These are phyloP conservation scores for Callipepla californica DNA, from an alignment of 2,113 vertebrate genomes.

Conservation along the genomic window DNA sequence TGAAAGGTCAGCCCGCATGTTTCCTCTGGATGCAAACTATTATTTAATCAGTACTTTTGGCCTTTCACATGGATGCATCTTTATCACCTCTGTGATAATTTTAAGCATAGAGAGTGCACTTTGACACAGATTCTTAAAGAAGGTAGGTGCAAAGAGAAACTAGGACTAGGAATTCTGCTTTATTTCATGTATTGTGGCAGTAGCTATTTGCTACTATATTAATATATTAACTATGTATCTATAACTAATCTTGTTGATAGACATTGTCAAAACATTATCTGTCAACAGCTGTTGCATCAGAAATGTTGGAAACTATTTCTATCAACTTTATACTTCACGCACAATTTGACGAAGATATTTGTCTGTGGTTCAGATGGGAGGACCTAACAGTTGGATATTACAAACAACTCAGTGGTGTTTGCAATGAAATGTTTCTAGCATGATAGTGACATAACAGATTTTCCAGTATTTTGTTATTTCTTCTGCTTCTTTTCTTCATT, in stretches of 20 bases:
- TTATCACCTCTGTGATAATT: neutral
- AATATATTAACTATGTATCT: neutral
- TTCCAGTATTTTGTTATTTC: neutral
- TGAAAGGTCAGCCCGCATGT: neutral
- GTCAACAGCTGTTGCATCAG: neutral
- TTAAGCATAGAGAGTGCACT: neutral
- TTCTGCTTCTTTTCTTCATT: neutral
- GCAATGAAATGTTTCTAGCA: neutral
- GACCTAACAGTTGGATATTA: neutral
- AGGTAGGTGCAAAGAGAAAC: neutral
- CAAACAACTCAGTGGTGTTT: neutral
- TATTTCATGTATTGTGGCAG: neutral
- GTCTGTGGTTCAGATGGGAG: neutral
- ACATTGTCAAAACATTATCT: neutral
- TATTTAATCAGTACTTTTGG: neutral
- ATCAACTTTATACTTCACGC: neutral
- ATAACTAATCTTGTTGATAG: neutral
- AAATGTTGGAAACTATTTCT: neutral
- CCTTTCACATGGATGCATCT: neutral
- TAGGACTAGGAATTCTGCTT: neutral
- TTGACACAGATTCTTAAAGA: neutral
- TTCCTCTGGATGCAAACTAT: neutral
- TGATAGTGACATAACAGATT: neutral
- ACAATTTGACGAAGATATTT: neutral
- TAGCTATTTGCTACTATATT: neutral